phyloP scores from a whole-genome alignment of 2,113 vertebrate genomes.

The Pampusana beccarii region DNA sequence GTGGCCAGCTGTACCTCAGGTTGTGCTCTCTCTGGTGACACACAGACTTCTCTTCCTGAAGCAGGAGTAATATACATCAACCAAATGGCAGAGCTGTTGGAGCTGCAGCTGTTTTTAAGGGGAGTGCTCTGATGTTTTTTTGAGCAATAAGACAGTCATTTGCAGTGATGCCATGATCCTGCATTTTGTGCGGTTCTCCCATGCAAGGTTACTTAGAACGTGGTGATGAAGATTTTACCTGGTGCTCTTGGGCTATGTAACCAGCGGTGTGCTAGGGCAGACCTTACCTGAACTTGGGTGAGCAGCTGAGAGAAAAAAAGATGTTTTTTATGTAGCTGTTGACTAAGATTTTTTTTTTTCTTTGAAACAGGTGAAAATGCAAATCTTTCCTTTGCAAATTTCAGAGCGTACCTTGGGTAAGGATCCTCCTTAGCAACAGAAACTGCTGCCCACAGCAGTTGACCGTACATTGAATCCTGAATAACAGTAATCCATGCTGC shows the following conservation, averaged over 20 bases:
- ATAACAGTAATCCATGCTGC: neutral
- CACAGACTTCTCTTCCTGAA: neutral
- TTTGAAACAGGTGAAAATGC: neutral
- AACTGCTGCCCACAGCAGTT: neutral
- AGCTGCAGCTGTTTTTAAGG: rapidly evolving
- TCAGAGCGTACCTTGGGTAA: rapidly evolving
- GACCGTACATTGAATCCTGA: neutral
- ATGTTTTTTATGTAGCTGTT: rapidly evolving
- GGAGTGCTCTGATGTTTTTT: neutral
- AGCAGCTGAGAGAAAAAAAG: neutral
- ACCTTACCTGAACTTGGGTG: neutral
- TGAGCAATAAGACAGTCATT: neutral
- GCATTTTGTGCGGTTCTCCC: neutral
- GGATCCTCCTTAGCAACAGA: neutral
- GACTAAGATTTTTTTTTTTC: neutral
- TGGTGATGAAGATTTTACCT: neutral
- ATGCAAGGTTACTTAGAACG: neutral
- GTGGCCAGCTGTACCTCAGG: neutral
- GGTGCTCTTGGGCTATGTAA: neutral
- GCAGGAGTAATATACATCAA: neutral
- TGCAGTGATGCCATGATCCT: neutral
- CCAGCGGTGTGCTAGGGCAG: neutral
- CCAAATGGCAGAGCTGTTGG: neutral
- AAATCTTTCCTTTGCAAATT: neutral
- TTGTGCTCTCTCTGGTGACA: neutral